A percentile compares a stretch with the other conserved stretches of the same genome.
phyloP scores from a whole-genome alignment of 1,140 invertebrate genomes.

The Radopholus similis region DNA sequence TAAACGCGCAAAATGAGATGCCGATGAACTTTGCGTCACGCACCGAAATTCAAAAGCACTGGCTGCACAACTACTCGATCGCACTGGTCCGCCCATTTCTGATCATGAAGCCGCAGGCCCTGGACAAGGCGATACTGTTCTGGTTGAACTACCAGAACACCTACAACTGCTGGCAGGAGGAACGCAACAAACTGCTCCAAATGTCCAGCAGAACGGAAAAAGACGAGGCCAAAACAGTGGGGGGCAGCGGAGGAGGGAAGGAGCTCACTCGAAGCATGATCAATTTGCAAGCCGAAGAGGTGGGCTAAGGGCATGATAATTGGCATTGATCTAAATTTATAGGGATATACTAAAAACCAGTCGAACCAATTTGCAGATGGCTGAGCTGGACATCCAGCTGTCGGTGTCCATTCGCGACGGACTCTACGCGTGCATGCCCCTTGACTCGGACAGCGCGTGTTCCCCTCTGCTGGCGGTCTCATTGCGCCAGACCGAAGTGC shows the following conservation, averaged over 20 bases:
- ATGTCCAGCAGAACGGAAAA: slow-evolving; percentile 7
- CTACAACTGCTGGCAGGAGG: slow-evolving; percentile 55
- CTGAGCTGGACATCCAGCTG: slow-evolving; percentile 53
- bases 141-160: slow-evolving; percentile 60
- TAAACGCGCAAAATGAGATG: slow-evolving; percentile 44
- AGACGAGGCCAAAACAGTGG: neutral
- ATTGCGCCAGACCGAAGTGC: slow-evolving; percentile 46
- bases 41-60: slow-evolving; percentile 10
- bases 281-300: no score
- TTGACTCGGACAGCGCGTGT: slow-evolving; percentile 45
- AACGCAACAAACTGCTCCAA: slow-evolving; percentile 40
- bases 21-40: slow-evolving; percentile 12
- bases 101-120: slow-evolving; percentile 49
- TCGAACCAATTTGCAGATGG: slow-evolving; percentile 22
- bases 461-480: slow-evolving; percentile 49
- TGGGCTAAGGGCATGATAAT: no score
- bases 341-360: no score
- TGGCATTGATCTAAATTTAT: no score
- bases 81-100: slow-evolving; percentile 54
- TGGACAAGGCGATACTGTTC: slow-evolving; percentile 57
- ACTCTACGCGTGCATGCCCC: slow-evolving; percentile 56
- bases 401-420: slow-evolving; percentile 52
- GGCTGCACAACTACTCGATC: slow-evolving; percentile 50
- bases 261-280: no score
- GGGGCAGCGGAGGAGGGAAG: neutral